phyloP scores from a whole-genome alignment of 2,888 invertebrate species.

The Vandiemenella viatica region DNA sequence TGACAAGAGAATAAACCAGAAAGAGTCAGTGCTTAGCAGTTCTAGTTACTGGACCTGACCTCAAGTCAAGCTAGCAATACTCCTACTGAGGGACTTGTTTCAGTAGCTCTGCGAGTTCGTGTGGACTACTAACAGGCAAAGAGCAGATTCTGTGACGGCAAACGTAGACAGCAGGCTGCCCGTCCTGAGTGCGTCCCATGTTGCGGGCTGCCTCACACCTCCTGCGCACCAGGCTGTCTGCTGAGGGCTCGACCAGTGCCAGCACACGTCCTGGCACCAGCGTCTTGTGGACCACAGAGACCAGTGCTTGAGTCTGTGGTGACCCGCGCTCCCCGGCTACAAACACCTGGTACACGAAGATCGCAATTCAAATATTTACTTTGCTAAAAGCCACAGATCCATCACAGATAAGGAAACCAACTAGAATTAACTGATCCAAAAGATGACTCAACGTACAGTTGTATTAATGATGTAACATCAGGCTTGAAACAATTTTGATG shows the following conservation, averaged over 20 bases:
- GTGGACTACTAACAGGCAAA: conserved; percentile 53
- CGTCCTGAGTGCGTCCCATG: conserved; percentile 38
- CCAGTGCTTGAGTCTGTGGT: conserved; percentile 47
- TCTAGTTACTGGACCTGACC: too few species aligned
- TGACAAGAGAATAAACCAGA: too few species aligned
- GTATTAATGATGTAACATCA: too few species aligned
- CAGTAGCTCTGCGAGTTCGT: conserved; percentile 42
- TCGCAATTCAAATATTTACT: not conserved
- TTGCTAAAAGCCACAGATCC: too few species aligned
- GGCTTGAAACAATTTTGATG: too few species aligned
- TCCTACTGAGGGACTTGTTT: conserved; percentile 27
- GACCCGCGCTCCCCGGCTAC: conserved; percentile 48
- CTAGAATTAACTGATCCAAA: too few species aligned
- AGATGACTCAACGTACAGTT: too few species aligned
- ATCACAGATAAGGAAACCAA: too few species aligned
- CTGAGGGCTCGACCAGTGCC: conserved; percentile 38
- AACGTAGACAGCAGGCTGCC: conserved; percentile 58
- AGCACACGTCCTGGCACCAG: conserved; percentile 54
- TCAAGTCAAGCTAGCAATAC: too few species aligned
- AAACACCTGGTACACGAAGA: conserved; percentile 36
- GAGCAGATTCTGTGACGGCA: conserved; percentile 62
- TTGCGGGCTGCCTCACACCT: conserved; percentile 29
- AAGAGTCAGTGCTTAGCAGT: too few species aligned
- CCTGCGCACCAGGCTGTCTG: conserved; percentile 26
- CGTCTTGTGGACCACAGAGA: conserved; percentile 46